These are phyloP conservation scores for Macrosiphum euphorbiae DNA, from an alignment of 2,888 invertebrate genomes.

Conservation along the genomic window DNA sequence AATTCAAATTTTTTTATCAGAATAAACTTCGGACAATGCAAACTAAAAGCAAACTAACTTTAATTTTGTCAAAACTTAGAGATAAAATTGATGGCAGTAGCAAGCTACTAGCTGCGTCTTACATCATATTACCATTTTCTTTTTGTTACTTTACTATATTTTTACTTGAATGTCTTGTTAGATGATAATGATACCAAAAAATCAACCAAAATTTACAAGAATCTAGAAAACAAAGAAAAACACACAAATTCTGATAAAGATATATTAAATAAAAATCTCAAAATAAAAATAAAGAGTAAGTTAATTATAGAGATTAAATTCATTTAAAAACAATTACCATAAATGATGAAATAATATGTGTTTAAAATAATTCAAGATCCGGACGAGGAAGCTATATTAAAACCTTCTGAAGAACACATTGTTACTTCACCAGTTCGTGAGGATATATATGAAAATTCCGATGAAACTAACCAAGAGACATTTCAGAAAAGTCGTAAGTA, in stretches of 20 bases:
- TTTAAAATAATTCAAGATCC: constrained; percentile 12
- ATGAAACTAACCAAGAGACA: constrained; percentile 37
- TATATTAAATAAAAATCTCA: not conserved
- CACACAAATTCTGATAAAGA: not conserved
- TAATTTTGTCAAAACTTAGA: no score
- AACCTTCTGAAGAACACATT: not conserved
- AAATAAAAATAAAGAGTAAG: constrained; percentile 4
- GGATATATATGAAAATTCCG: not conserved
- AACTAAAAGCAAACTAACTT: no score
- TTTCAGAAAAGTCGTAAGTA: constrained; percentile 29
- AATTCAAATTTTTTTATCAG: no score
- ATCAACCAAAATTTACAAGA: not conserved
- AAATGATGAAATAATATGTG: not conserved
- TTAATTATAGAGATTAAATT: not conserved
- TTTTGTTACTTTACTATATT: not conserved
- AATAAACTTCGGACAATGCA: no score
- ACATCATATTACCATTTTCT: not conserved
- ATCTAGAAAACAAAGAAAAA: not conserved
- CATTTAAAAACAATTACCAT: not conserved
- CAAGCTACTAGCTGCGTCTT: no score
- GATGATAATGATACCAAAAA: not conserved
- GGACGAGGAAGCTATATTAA: not conserved
- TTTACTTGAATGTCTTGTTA: not conserved
- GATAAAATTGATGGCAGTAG: no score
- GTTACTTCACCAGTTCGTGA: not conserved